These are phyloP conservation scores for Zaprionus africanus DNA, from an alignment of 1,140 invertebrate genomes.

Conservation along the genomic window DNA sequence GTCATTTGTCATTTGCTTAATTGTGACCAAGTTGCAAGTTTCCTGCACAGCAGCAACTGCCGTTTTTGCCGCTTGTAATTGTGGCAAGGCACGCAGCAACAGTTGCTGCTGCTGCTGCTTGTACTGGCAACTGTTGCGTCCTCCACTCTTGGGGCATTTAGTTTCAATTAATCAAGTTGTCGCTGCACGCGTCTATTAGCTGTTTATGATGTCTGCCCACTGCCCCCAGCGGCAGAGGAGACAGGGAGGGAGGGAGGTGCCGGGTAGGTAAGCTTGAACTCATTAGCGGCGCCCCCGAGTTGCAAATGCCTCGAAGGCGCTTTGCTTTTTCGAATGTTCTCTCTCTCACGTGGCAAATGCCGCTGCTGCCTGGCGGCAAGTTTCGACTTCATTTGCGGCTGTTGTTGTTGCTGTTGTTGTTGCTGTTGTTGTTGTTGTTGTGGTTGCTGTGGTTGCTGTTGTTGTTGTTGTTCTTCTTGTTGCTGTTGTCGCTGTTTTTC, in stretches of 20 bases:
- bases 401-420: conserved; percentile 13
- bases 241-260: not conserved
- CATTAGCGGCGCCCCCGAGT: conserved; percentile 71
- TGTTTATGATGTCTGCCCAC: conserved; percentile 67
- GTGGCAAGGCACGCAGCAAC: conserved; percentile 49
- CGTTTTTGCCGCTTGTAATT: conserved; percentile 50
- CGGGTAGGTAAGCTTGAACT: conserved; percentile 25
- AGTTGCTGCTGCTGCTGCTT: conserved; percentile 8
- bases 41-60: conserved; percentile 48
- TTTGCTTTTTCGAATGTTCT: conserved; percentile 50
- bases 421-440: not conserved
- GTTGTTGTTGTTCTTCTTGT: conserved; percentile 5
- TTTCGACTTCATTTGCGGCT: conserved; percentile 37
- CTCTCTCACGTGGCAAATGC: conserved; percentile 54
- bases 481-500: conserved; percentile 27
- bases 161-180: conserved; percentile 81
- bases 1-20: conserved; percentile 82
- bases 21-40: conserved; percentile 65
- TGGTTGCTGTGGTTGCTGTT: conserved; percentile 18
- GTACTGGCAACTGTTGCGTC: conserved; percentile 14
- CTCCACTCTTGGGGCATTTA: conserved; percentile 59
- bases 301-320: conserved; percentile 8
- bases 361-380: conserved; percentile 63
- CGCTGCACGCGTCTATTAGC: conserved; percentile 77
- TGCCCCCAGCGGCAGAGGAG: not conserved